Conservation (phyloP, 2,888 invertebrate species). For the Drosophila meridiana region DNA sequence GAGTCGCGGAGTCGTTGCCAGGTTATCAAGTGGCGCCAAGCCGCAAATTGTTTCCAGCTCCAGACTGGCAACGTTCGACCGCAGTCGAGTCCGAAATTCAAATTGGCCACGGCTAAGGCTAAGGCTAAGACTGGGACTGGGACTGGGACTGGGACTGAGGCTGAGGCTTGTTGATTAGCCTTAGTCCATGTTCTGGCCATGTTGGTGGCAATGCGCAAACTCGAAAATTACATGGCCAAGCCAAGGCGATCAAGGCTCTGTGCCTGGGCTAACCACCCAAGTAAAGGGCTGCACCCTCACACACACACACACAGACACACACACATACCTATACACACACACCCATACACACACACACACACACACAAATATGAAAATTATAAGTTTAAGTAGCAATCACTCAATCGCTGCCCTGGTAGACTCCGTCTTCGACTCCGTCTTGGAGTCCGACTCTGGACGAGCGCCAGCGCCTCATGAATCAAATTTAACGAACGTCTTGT, state of each 20-base stretch:
- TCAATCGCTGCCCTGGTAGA: conserved; percentile 79
- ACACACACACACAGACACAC: conserved; percentile 28
- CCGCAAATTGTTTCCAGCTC: conserved; percentile 75
- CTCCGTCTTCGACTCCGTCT: not conserved
- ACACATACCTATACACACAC: not conserved
- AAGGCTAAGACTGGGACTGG: not conserved
- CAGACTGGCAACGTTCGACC: conserved; percentile 10
- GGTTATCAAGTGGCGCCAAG: conserved; percentile 83
- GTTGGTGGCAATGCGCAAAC: conserved; percentile 82
- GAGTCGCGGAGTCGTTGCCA: conserved; percentile 47
- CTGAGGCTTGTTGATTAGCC: conserved; percentile 54
- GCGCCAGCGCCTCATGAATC: conserved; percentile 83
- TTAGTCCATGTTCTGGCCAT: conserved; percentile 71
- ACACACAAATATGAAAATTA: conserved; percentile 85
- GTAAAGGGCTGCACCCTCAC: conserved; percentile 61
- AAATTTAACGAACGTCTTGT: conserved; percentile 85
- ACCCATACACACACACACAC: conserved; percentile 17
- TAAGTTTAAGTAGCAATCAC: conserved; percentile 85
- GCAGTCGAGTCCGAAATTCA: conserved; percentile 64
- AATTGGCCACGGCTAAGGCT: conserved; percentile 64
- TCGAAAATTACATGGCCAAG: conserved; percentile 76
- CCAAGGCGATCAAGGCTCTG: conserved; percentile 33
- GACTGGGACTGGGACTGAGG: not conserved
- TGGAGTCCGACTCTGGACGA: conserved; percentile 8
- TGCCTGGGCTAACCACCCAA: conserved; percentile 53